Base-by-base conservation (phyloP, 2,113 vertebrate species). In the Chaenocephalus aceratus region DNA sequence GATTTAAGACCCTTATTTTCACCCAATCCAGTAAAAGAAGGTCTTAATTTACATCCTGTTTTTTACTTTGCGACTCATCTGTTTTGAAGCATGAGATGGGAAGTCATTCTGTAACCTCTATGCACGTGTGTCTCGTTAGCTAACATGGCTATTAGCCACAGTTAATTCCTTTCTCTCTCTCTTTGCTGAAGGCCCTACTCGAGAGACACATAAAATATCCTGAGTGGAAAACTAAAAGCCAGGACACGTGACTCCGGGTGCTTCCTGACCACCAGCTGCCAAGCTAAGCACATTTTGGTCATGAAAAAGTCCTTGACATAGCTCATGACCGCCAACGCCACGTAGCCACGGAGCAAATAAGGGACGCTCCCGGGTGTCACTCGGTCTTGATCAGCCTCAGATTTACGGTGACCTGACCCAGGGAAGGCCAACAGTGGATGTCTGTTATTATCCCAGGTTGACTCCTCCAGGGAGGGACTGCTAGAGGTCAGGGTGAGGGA, bases 101-200 rank as follows among this genome's bases (percentile, higher is more conserved):
- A 88, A 88, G 89, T 88, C 79, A 5, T 60, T 85, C 77, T 72
- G 6, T 61, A 88, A 87, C 81, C 86, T 58, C 79, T 11, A 0
- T 1, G 71, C 89, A 91, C 84, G 78, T 90, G 89, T 77, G 85
- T 85, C 90, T 88, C 77, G 18, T 92, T 92, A 88, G 78, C 76
- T 51, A 82, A 80, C 87, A 86, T 63, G 86, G 88, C 74, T 83
- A 88, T 88, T 88, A 86, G 79, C 84, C 76, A 75, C 86, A 79
- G 64, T 87, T 83, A 66, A 87, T 88, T 80, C 70, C 49, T 80
- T 71, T 82, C 76, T 70, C 51, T 73, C 58, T 82, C 58, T 82
- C n/a, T 70, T 53, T 61, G 56, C 80, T 46, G 69, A 85, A n/a
- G 68, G 18, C 72, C 46, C 34, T 18, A 41, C 59, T 61, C 1